Conservation (phyloP, 1,140 invertebrate genomes). For the Drosophila fuyamai region DNA sequence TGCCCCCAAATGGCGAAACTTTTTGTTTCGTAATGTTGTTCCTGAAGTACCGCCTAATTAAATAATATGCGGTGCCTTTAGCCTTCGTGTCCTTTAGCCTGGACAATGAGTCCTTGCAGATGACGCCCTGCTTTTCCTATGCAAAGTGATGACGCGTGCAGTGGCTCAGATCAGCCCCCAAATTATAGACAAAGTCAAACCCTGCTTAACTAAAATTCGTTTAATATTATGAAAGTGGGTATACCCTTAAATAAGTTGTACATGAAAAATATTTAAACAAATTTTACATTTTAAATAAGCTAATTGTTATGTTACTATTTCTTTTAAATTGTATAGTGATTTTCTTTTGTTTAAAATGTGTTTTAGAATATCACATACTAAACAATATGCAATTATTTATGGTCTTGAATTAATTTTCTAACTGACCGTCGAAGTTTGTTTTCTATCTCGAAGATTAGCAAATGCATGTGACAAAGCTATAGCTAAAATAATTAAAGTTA, state of each 20-base stretch:
- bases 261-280: too few species aligned
- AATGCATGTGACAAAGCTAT: too few species aligned
- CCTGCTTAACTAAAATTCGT: neutral
- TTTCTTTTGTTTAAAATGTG: too few species aligned
- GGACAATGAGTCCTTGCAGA: constrained; percentile 51
- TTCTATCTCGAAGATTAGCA: too few species aligned
- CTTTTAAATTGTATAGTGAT: too few species aligned
- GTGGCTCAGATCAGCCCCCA: constrained; percentile 11
- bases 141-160: constrained; percentile 75
- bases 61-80: constrained; percentile 71
- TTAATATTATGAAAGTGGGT: neutral
- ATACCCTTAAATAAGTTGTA: constrained; percentile 16
- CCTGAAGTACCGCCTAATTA: constrained; percentile 77
- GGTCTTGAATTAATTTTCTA: too few species aligned
- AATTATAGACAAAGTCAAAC: constrained; percentile 8
- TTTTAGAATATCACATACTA: too few species aligned
- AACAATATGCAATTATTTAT: too few species aligned
- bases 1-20: constrained; percentile 80
- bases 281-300: too few species aligned
- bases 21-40: constrained; percentile 72
- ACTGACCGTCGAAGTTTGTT: too few species aligned
- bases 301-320: too few species aligned
- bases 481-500: too few species aligned
- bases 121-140: constrained; percentile 63
- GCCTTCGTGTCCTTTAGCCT: constrained; percentile 28